Evolutionary conservation across 1,140 invertebrate genomes (phyloP).

Genomic region (Scaptodrosophila lebanonensis): DNA sequence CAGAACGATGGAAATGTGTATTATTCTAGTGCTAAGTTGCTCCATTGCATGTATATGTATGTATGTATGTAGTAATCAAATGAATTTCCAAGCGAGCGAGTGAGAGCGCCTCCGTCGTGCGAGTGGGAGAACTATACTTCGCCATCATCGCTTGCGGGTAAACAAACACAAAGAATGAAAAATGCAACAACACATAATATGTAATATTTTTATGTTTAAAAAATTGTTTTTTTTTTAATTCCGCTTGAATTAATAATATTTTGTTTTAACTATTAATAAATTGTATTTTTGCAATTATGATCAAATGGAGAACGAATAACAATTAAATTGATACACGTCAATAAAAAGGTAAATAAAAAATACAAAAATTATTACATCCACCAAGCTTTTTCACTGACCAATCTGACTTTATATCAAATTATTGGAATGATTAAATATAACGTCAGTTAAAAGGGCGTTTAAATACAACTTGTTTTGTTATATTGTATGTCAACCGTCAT

Average conservation of each 20-base stretch:
- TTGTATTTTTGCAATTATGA: constrained; percentile 62
- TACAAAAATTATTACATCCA: constrained; percentile 5
- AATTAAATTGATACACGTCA: constrained; percentile 68
- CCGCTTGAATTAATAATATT: constrained; percentile 32
- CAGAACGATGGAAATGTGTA: constrained; percentile 16
- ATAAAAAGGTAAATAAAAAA: constrained; percentile 62
- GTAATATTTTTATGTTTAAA: constrained; percentile 69
- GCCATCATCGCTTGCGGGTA: constrained; percentile 19
- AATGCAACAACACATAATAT: too few relatives aligned
- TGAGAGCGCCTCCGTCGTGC: constrained; percentile 2
- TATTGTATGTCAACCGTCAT: too few relatives aligned
- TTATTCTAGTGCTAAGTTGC: constrained; percentile 40
- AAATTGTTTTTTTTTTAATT: constrained; percentile 58
- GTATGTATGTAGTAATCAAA: constrained; percentile 27
- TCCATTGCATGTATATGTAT: constrained; percentile 27
- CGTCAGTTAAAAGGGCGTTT: too few relatives aligned
- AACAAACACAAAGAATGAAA: constrained; percentile 29
- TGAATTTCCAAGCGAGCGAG: constrained; percentile 7
- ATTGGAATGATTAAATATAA: too few relatives aligned
- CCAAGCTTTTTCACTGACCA: too few relatives aligned
- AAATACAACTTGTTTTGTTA: too few relatives aligned
- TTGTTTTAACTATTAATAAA: constrained; percentile 58
- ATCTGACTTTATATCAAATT: too few relatives aligned
- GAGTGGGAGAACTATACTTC: constrained; percentile 11
- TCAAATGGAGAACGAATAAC: constrained; percentile 53